phyloP scores from a whole-genome alignment of 1,140 invertebrate genomes.

The Popillia japonica region DNA sequence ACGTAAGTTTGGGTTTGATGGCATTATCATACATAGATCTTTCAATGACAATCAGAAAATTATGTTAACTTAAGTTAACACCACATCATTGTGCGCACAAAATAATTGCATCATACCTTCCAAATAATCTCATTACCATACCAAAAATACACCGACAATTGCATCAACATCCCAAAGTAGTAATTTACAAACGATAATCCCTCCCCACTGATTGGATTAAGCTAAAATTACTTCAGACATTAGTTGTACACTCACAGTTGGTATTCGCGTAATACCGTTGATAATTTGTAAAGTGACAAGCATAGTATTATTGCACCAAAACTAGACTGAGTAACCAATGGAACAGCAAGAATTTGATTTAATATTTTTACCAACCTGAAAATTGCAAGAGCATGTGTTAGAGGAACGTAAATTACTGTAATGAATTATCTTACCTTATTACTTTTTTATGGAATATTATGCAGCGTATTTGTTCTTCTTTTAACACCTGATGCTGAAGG shows the following conservation, averaged over 20 bases:
- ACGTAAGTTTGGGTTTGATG: too few species aligned
- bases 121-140: slow-evolving; percentile 16
- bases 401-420: not conserved
- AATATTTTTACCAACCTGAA: not conserved
- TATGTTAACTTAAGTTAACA: too few species aligned
- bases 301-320: not conserved
- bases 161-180: not conserved
- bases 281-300: slow-evolving; percentile 13
- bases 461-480: not conserved
- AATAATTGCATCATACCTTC: not conserved
- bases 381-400: not conserved
- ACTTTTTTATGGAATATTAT: not conserved
- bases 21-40: too few species aligned
- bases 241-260: not conserved
- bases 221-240: not conserved
- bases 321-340: not conserved
- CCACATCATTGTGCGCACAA: too few species aligned
- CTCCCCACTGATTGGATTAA: not conserved
- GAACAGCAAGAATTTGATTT: not conserved
- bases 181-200: slow-evolving; percentile 3
- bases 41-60: too few species aligned
- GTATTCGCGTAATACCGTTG: not conserved
- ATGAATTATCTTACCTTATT: not conserved
- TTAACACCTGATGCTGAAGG: not conserved
- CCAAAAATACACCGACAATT: slow-evolving; percentile 17